phyloP scores from a whole-genome alignment of 2,797 vertebrate genomes.

The Tragelaphus eurycerus region DNA sequence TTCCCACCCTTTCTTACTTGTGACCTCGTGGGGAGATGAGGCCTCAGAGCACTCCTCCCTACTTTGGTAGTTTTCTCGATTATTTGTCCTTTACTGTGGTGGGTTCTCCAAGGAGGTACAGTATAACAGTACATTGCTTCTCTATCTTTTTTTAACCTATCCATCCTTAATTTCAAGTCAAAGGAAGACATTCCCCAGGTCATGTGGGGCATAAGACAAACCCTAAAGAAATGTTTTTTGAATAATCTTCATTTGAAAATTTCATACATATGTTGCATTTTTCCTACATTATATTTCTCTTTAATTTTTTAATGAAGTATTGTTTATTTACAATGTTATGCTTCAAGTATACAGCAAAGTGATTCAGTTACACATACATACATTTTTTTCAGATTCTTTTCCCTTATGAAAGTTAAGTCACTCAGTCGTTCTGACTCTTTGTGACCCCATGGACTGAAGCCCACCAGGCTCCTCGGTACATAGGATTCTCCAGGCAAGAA shows the following conservation, averaged over 20 bases:
- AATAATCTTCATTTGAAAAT: not conserved
- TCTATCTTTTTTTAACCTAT: not conserved
- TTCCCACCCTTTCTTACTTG: not conserved
- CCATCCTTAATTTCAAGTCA: not conserved
- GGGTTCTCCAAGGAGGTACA: not conserved
- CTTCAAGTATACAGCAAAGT: not conserved
- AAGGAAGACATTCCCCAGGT: not conserved
- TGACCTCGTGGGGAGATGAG: not conserved
- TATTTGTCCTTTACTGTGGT: not conserved
- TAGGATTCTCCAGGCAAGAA: too few relatives aligned
- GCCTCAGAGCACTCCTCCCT: not conserved
- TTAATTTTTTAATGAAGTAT: not conserved
- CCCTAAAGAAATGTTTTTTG: not conserved
- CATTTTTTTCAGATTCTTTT: not conserved
- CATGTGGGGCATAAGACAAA: not conserved
- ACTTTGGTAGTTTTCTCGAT: not conserved
- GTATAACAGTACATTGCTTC: not conserved
- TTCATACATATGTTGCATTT: not conserved
- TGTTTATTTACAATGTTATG: not conserved
- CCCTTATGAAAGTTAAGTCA: not conserved
- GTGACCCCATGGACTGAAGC: not conserved
- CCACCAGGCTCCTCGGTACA: not conserved
- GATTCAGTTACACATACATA: not conserved
- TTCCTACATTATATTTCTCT: not conserved
- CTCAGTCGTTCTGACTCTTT: accelerated